Conservation (phyloP, 92 coral and sea anemone genomes). For the Porites cylindrica region DNA sequence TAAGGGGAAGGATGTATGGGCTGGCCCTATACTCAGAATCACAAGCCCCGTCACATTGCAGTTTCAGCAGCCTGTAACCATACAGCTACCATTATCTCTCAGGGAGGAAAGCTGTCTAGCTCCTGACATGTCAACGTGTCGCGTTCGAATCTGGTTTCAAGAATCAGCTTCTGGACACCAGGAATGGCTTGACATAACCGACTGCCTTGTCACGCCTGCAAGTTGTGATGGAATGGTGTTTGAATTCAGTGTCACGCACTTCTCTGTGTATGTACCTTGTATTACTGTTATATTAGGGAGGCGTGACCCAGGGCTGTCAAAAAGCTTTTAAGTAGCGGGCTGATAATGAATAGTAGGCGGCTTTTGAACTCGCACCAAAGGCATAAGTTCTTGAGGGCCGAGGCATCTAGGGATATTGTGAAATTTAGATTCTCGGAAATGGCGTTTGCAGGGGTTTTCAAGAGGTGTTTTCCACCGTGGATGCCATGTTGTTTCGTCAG, state of each 20-base stretch:
- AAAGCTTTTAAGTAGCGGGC: too few species aligned
- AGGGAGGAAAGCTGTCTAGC: not conserved
- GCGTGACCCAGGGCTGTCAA: not conserved
- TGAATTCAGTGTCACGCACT: slow-evolving; percentile 31
- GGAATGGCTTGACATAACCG: slow-evolving; percentile 37
- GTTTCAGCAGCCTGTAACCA: slow-evolving; percentile 19
- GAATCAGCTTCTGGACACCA: not conserved
- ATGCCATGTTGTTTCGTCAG: too few species aligned
- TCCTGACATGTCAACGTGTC: slow-evolving; percentile 5
- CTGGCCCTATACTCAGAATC: slow-evolving; percentile 38
- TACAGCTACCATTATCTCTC: slow-evolving; percentile 30
- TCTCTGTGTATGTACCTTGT: slow-evolving; percentile 25
- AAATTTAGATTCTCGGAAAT: too few species aligned
- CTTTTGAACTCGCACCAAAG: too few species aligned
- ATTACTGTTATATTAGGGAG: not conserved
- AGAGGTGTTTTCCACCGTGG: too few species aligned
- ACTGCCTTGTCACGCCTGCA: not conserved
- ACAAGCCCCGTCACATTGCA: not conserved
- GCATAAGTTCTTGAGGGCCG: too few species aligned
- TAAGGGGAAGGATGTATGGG: not conserved
- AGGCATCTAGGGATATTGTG: too few species aligned
- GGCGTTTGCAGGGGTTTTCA: too few species aligned
- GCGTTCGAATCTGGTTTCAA: slow-evolving; percentile 30
- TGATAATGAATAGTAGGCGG: too few species aligned
- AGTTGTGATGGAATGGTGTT: slow-evolving; percentile 13